Conservation (phyloP, 2,797 vertebrate genomes). For the Momotus momota region DNA sequence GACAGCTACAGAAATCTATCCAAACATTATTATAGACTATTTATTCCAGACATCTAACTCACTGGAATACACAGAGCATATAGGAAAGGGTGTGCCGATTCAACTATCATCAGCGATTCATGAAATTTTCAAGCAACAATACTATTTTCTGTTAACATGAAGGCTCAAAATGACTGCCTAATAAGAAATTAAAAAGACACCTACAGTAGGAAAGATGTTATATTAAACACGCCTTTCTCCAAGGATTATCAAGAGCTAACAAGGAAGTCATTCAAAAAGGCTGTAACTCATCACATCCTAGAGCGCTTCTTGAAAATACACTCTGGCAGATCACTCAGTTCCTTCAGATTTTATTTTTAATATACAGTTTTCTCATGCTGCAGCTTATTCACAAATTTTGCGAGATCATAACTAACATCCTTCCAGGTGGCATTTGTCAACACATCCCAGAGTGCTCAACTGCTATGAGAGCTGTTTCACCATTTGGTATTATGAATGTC, state of each 20-base stretch:
- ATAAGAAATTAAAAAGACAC: not conserved
- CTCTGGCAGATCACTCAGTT: not conserved
- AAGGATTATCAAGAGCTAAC: not conserved
- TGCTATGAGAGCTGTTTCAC: not conserved
- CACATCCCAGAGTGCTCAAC: not conserved
- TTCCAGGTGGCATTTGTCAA: constrained; percentile 9
- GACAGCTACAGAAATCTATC: not conserved
- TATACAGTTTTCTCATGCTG: not conserved
- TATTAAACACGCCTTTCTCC: not conserved
- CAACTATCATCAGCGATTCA: not conserved
- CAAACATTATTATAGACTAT: not conserved
- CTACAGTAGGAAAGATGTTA: not conserved
- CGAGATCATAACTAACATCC: not conserved
- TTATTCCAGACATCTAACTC: not conserved
- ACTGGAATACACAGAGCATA: not conserved
- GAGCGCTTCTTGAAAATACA: not conserved
- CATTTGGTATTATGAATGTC: not conserved
- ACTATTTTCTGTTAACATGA: not conserved
- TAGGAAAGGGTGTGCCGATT: not conserved
- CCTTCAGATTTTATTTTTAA: not conserved
- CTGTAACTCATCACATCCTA: not conserved
- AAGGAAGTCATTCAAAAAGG: not conserved
- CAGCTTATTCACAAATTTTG: not conserved
- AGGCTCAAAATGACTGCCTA: not conserved
- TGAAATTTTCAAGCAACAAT: not conserved